Conservation (phyloP, 1,140 invertebrate genomes). For the Drosophila yakuba region DNA sequence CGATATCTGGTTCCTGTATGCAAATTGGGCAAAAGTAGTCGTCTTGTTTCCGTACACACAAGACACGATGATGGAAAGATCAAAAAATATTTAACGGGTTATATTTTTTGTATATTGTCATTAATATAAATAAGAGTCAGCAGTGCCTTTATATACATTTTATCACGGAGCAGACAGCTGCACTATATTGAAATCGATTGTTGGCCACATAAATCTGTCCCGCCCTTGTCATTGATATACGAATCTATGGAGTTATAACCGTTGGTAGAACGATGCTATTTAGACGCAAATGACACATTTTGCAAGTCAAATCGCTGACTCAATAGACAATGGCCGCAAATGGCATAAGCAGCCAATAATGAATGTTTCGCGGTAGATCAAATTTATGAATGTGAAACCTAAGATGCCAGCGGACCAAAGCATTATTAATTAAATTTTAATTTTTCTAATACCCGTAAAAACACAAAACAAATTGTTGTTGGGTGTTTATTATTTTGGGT, state of each 20-base stretch:
- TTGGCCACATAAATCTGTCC: constrained; percentile 57
- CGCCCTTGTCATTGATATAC: constrained; percentile 52
- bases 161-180: constrained; percentile 32
- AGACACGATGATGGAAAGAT: constrained; percentile 52
- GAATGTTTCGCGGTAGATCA: constrained; percentile 39
- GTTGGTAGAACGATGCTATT: constrained; percentile 30
- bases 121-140: constrained; percentile 57
- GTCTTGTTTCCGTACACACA: constrained; percentile 62
- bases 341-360: constrained; percentile 54
- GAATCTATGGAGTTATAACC: neutral
- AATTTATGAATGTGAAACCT: constrained; percentile 66
- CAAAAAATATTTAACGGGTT: constrained; percentile 31
- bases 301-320: constrained; percentile 65
- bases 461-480: constrained; percentile 58
- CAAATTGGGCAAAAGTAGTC: constrained; percentile 59
- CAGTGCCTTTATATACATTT: constrained; percentile 39
- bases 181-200: constrained; percentile 14
- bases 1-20: constrained; percentile 49
- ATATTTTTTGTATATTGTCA: constrained; percentile 54
- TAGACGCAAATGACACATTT: constrained; percentile 62
- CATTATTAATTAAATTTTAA: constrained; percentile 79
- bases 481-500: constrained; percentile 26
- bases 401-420: constrained; percentile 60
- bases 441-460: constrained; percentile 78
- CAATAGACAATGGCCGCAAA: constrained; percentile 49